Base-by-base conservation (phyloP, 2,113 vertebrate genomes). In the Labeo catla region DNA sequence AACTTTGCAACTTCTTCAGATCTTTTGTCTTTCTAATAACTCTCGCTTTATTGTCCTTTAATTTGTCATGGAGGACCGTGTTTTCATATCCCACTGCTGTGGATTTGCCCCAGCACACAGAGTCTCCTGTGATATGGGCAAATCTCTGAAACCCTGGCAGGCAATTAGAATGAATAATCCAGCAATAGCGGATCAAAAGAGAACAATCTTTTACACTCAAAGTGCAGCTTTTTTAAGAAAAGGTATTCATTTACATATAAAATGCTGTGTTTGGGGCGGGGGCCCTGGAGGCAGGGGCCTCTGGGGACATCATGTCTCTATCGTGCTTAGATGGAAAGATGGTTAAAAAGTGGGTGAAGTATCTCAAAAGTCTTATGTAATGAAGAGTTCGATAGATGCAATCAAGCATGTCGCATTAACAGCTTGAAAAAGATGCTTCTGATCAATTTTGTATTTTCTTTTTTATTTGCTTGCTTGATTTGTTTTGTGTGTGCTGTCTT, bases 101-200 rank as follows among this genome's bases (percentile, higher is more conserved):
- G n/a, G 59, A 39, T 54, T 50, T 45, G 61, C 59, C 39, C 65
- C 57, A 52, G 77, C 28, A 45, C 16, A 61, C 12, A 13, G 59
- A 66, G 88, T 91, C 93, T 87, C 88, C 43, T 76, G 93, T 91
- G 92, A 92, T 76, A 39, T 13, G 21, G 77, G 4, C 87, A 19
- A 85, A 89, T 68, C 81, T 89, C 88, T 81, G 86, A 39, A 77
- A 87, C 88, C 82, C 89, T 91, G 90, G 85, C 86, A 91, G 91
- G 90, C 91, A 84, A 90, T 88, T 89, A 88, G 89, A 82, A 91
- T 81, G 89, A 91, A 88, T 89, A 91, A 89, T 91, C 91, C 87
- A 87, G 92, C 92, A 90, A 93, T 82, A 90, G 43, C 47, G 86
- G 88, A 90, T 95, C 91, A 93, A 91, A 93, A 61, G 90, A 86